Base-by-base conservation (phyloP, 1,140 invertebrate species). In the Argopecten irradians region DNA sequence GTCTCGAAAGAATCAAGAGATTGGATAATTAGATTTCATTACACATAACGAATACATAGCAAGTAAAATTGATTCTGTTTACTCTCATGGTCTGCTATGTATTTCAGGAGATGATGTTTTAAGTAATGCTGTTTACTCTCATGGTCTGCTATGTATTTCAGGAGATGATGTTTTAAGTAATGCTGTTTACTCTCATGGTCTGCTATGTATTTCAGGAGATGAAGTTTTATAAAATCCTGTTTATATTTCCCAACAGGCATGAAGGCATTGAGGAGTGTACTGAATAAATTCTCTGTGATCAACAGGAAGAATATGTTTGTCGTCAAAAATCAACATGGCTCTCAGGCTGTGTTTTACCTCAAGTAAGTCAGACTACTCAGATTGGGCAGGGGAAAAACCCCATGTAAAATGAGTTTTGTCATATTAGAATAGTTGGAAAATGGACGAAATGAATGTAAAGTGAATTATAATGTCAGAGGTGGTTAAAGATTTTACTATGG, bases 231-330 rank as follows among this genome's bases (percentile, higher is more conserved):
- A 28, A 5, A 16, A 3, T 28, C 5, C 1, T 28, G 55, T 71
- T 71, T 46, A 2, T 46, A 28, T 55, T 55, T 55, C 43, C 2
- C 13, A 71, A 87, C 91, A 93, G 96, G 96, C 84, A 91, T 96
- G 22, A 92, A 95, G 89, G 95, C 97, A 16, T 95, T 98, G 33
- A 96, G 97, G 87, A 96, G 96, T 33, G 97, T 97, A 9, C 95
- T 98, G 1, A 97, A 97, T 92, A 96, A 97, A 55, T 97, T 98
- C 92, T 97, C 97, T 0, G 97, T 98, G 0, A 96, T 96, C 87
- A 98, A 98, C 93, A 95, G 97, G 84, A 97, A 95, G 84, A 98
- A 98, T 93, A 98, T 98, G 97, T 98, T 98, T 96, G 97, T 98
- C 97, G 97, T 94, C 96, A 97, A 94, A 97, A 98, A 94, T 96